Conservation (phyloP, 2,113 vertebrate genomes). For the Rostratula benghalensis region DNA sequence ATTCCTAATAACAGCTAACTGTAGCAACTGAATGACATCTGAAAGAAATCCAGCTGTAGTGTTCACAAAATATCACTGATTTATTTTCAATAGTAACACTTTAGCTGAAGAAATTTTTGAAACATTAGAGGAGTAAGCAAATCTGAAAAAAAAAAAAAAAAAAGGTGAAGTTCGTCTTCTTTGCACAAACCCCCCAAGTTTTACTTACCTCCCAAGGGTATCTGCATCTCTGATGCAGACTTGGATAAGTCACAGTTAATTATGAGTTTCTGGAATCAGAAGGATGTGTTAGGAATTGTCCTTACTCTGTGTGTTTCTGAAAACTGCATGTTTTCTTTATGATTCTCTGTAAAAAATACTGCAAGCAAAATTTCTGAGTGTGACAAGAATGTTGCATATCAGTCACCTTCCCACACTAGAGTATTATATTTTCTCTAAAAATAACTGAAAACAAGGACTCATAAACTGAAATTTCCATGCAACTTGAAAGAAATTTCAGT, state of each 20-base stretch:
- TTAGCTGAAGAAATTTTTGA: neutral
- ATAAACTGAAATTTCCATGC: neutral
- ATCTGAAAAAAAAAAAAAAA: accelerated
- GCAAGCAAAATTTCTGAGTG: neutral
- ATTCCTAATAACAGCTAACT: neutral
- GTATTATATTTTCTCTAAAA: neutral
- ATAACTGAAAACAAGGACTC: neutral
- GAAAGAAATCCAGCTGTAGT: neutral
- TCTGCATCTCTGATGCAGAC: neutral
- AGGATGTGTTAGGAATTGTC: neutral
- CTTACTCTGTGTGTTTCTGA: neutral
- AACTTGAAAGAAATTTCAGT: neutral
- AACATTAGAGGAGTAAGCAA: neutral
- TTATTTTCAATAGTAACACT: neutral
- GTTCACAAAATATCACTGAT: neutral
- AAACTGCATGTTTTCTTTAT: neutral
- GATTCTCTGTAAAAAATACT: neutral
- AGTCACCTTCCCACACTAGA: neutral
- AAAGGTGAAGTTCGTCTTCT: neutral
- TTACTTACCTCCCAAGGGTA: neutral
- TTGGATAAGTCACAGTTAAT: neutral
- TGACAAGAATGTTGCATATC: neutral
- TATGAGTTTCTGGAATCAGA: neutral
- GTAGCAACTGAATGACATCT: neutral
- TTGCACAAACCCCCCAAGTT: neutral